These are phyloP conservation scores for Drosophila lutescens DNA, from an alignment of 2,888 invertebrate genomes.

Conservation along the genomic window DNA sequence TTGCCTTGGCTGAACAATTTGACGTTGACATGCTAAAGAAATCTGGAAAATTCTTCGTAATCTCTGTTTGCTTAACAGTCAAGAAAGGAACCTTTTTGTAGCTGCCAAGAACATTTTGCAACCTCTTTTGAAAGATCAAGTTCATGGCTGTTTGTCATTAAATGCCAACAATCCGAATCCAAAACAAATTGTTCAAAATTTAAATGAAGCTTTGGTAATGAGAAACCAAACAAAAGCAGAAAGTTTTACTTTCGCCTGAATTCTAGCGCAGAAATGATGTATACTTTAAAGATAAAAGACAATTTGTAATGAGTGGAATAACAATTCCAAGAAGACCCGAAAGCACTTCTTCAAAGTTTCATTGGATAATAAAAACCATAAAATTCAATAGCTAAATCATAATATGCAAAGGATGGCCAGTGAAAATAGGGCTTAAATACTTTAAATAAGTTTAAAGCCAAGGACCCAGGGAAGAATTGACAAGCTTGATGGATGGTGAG, in stretches of 20 bases:
- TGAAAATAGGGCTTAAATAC: conserved; percentile 35
- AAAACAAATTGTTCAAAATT: not conserved
- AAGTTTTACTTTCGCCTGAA: conserved; percentile 9
- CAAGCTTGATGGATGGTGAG: conserved; percentile 28
- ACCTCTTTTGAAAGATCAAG: not conserved
- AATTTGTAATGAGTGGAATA: conserved; percentile 18
- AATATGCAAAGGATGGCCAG: conserved; percentile 62
- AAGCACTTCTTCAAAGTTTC: conserved; percentile 19
- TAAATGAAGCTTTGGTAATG: conserved; percentile 11
- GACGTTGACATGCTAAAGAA: not conserved
- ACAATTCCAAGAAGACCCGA: conserved; percentile 22
- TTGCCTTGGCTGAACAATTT: not conserved
- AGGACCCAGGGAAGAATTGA: conserved; percentile 1
- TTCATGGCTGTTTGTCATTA: not conserved
- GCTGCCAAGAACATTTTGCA: not conserved
- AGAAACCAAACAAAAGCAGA: conserved; percentile 17
- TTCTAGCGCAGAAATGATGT: not conserved
- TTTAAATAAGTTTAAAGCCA: conserved; percentile 23
- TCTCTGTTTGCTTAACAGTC: not conserved
- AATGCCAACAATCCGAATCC: not conserved
- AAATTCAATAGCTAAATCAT: conserved; percentile 58
- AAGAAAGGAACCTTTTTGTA: not conserved
- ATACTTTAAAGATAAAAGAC: conserved; percentile 22
- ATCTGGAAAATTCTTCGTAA: not conserved
- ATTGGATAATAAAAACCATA: conserved; percentile 30